These are phyloP conservation scores for Agrilus cyanescens DNA, from an alignment of 2,888 invertebrate species.

Conservation along the genomic window DNA sequence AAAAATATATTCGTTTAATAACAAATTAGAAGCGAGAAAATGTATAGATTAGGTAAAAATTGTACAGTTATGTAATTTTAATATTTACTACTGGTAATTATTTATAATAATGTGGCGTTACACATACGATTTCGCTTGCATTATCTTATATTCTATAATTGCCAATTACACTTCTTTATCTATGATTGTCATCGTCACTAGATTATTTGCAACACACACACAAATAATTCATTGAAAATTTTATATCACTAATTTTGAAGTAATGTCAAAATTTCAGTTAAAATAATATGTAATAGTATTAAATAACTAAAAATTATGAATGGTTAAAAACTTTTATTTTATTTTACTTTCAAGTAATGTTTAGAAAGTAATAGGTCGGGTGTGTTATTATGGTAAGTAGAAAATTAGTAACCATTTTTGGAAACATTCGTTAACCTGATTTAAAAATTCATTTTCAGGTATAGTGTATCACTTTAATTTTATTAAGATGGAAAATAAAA, in stretches of 20 bases:
- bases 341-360: not conserved
- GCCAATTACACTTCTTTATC: no score
- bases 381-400: not conserved
- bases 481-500: no score
- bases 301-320: not conserved
- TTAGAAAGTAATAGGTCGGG: not conserved
- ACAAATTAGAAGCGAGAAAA: no score
- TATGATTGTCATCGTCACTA: no score
- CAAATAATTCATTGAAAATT: slow-evolving; percentile 14
- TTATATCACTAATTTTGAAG: slow-evolving; percentile 17
- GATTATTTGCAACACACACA: slow-evolving; percentile 10
- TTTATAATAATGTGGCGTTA: no score
- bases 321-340: not conserved
- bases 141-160: no score
- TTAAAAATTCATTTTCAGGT: not conserved
- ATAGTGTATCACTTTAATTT: no score
- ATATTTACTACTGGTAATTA: no score
- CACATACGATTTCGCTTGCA: no score
- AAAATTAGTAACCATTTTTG: slow-evolving; percentile 9
- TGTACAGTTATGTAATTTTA: no score
- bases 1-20: no score
- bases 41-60: no score
- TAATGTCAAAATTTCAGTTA: slow-evolving; percentile 17
- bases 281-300: slow-evolving; percentile 3
- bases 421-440: slow-evolving; percentile 11